Evolutionary conservation across 2,113 vertebrate genomes (phyloP).

Genomic region (Odocoileus hemionus): DNA sequence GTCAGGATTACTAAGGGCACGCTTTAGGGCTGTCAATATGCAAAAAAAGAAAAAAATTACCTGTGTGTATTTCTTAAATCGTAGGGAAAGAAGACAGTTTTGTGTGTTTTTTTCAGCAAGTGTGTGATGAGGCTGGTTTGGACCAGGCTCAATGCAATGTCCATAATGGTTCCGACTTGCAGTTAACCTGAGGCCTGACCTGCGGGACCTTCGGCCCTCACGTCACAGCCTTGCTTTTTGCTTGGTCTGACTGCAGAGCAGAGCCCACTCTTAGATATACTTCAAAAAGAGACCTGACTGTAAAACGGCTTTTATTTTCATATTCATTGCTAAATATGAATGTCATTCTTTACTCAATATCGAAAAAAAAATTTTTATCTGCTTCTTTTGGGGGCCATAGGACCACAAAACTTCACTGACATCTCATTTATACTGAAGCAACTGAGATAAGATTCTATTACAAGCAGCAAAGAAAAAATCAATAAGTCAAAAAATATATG

Average conservation of each 20-base stretch:
- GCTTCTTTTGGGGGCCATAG: neutral
- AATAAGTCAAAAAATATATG: neutral
- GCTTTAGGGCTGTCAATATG: neutral
- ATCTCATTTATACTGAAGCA: neutral
- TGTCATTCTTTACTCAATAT: neutral
- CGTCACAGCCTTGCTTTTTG: neutral
- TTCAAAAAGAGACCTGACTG: neutral
- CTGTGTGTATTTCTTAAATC: neutral
- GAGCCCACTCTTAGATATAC: neutral
- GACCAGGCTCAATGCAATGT: neutral
- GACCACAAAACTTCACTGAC: neutral
- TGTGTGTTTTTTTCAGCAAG: neutral
- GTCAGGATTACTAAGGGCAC: neutral
- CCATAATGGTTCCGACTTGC: neutral
- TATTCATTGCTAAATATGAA: neutral
- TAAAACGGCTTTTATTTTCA: neutral
- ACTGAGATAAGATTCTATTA: neutral
- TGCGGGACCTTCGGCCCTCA: neutral
- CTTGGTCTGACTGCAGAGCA: neutral
- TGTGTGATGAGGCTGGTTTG: neutral
- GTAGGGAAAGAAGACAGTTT: neutral
- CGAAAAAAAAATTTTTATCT: neutral
- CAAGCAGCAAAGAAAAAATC: neutral
- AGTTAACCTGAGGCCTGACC: neutral
- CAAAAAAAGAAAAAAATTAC: neutral